phyloP scores from a whole-genome alignment of 1,140 invertebrate genomes.

The Drosophila pseudoobscura region DNA sequence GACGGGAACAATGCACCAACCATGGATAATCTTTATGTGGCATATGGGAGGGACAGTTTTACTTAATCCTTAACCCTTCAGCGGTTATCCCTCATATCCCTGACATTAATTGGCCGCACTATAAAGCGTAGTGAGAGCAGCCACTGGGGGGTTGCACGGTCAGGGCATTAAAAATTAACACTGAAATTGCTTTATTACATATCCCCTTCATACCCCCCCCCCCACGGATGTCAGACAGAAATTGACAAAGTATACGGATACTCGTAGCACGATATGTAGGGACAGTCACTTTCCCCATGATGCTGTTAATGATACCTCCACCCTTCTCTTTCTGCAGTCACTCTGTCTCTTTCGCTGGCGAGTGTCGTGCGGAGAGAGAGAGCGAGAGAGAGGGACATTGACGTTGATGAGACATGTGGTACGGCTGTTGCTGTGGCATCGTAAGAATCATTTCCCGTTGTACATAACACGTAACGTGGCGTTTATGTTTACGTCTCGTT shows the following conservation, averaged over 20 bases:
- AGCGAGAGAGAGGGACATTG: conserved; percentile 34
- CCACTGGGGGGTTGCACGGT: conserved; percentile 64
- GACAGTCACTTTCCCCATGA: conserved; percentile 52
- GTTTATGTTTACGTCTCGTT: conserved; percentile 71
- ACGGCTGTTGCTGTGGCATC: conserved; percentile 56
- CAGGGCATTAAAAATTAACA: conserved; percentile 70
- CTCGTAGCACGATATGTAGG: not conserved
- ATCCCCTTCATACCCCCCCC: too few species aligned
- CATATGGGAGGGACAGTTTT: not conserved
- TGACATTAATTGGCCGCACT: conserved; percentile 50
- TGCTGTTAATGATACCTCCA: conserved; percentile 65
- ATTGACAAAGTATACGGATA: conserved; percentile 59
- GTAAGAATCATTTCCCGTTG: conserved; percentile 76
- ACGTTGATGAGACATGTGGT: conserved; percentile 75
- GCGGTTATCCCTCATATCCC: conserved; percentile 33
- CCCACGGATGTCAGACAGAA: conserved; percentile 40
- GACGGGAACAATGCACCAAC: conserved; percentile 21
- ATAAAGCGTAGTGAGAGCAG: conserved; percentile 57
- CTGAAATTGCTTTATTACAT: conserved; percentile 70
- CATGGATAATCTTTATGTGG: conserved; percentile 6
- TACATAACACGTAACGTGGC: conserved; percentile 73
- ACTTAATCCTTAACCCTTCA: not conserved
- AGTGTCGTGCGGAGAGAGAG: not conserved
- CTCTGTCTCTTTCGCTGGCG: not conserved
- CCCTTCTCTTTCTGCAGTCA: not conserved